Conservation (phyloP, 2,888 invertebrate genomes). For the Schizaphis graminum region DNA sequence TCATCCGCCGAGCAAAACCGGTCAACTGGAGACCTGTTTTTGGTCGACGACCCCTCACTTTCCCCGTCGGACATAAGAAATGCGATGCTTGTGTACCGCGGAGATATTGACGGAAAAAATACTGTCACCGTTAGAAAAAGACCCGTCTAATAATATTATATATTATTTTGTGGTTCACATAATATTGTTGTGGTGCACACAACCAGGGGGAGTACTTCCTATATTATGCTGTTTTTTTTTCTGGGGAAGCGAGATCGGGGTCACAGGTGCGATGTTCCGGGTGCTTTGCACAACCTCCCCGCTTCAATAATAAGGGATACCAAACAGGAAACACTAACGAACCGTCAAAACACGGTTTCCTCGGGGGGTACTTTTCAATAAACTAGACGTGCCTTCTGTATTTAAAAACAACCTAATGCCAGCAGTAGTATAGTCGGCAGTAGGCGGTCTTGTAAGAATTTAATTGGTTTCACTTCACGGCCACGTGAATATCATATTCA, state of each 20-base stretch:
- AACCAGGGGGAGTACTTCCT: background rate
- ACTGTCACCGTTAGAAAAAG: constrained; percentile 19
- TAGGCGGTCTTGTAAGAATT: constrained; percentile 51
- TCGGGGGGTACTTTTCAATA: constrained; percentile 44
- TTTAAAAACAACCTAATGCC: constrained; percentile 41
- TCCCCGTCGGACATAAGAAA: constrained; percentile 43
- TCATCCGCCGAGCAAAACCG: constrained; percentile 54
- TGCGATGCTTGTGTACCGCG: background rate
- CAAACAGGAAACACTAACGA: constrained; percentile 61
- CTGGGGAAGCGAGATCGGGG: background rate
- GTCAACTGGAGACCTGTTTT: constrained; percentile 53
- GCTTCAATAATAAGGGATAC: background rate
- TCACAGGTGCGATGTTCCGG: constrained; percentile 50
- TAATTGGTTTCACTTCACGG: constrained; percentile 65
- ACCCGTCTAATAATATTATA: background rate
- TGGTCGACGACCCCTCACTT: constrained; percentile 63
- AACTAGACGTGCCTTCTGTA: constrained; percentile 29
- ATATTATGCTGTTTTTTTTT: background rate
- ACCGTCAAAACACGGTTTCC: constrained; percentile 62
- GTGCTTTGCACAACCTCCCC: constrained; percentile 21
- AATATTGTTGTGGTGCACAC: background rate
- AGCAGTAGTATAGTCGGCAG: background rate
- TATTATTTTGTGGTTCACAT: background rate
- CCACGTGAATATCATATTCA: constrained; percentile 61
- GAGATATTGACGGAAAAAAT: background rate